Evolutionary conservation across 2,888 invertebrate genomes (phyloP).

Genomic region (Sturmia bella): DNA sequence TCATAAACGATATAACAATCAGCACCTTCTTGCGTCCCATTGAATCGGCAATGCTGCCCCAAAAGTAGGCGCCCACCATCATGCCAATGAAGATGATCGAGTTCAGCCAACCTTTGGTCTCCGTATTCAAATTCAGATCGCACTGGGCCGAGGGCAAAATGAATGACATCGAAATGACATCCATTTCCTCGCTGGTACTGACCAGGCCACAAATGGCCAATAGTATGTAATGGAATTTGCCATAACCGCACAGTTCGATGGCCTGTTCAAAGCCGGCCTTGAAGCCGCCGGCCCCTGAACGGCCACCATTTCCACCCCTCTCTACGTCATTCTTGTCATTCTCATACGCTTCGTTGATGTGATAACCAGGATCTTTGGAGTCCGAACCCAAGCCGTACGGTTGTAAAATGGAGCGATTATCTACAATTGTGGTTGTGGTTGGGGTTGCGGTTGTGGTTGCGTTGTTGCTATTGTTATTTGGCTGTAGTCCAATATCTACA

Average conservation of each 20-base stretch:
- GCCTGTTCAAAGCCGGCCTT: constrained; percentile 94
- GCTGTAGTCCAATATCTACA: constrained; percentile 92
- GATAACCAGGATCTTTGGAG: constrained; percentile 77
- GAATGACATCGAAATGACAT: constrained; percentile 97
- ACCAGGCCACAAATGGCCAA: constrained; percentile 96
- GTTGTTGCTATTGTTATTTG: constrained; percentile 88
- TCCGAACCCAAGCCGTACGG: constrained; percentile 78
- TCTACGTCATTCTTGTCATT: constrained; percentile 78
- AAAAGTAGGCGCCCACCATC: constrained; percentile 96
- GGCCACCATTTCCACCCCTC: constrained; percentile 78
- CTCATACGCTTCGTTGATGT: constrained; percentile 78
- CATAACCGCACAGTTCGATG: constrained; percentile 89
- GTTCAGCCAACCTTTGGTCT: constrained; percentile 91
- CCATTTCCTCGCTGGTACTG: constrained; percentile 97
- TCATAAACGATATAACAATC: constrained; percentile 94
- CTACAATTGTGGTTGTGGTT: constrained; percentile 73
- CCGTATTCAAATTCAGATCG: constrained; percentile 92
- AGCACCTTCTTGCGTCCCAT: constrained; percentile 93
- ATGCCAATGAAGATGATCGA: constrained; percentile 93
- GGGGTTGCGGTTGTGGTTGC: too few relatives aligned
- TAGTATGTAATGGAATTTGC: constrained; percentile 92
- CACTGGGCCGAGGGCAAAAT: constrained; percentile 96
- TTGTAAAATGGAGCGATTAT: constrained; percentile 79
- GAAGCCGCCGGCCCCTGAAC: constrained; percentile 83
- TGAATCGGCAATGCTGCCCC: constrained; percentile 95